Percentiles rank a stretch among this genome's conserved stretches.
Conservation (phyloP, 2,113 vertebrate genomes). For the Muscicapa adusta region DNA sequence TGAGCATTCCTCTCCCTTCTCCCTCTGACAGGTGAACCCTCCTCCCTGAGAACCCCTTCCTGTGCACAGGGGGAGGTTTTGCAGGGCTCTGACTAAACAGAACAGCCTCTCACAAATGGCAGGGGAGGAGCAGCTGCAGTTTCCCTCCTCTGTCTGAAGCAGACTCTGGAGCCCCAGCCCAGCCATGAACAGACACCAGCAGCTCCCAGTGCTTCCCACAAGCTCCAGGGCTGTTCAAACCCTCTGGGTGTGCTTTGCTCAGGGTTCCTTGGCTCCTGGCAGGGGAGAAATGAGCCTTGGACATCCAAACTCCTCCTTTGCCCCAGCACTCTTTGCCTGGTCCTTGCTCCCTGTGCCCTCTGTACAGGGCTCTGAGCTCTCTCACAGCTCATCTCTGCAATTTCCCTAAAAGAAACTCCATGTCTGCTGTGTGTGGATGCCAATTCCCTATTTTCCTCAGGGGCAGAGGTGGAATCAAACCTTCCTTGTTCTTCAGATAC, state of each 20-base stretch:
- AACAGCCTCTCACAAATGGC: background rate
- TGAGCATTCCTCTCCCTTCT: background rate
- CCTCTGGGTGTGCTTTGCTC: background rate
- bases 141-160: background rate
- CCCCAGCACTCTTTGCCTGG: background rate
- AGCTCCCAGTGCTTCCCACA: background rate
- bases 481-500: background rate
- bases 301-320: background rate
- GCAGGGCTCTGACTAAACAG: background rate
- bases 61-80: background rate
- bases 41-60: background rate
- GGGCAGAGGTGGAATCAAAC: background rate
- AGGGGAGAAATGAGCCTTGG: background rate
- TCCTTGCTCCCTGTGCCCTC: background rate
- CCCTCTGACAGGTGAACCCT: background rate
- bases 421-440: background rate
- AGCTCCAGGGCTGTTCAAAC: background rate
- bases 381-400: fast-evolving
- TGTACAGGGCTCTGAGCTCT: background rate
- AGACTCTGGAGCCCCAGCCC: background rate
- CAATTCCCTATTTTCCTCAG: background rate
- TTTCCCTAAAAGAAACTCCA: background rate
- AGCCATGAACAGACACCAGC: background rate
- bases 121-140: background rate
- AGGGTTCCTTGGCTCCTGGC: background rate